These are phyloP conservation scores for Folsomia manolachei DNA, from an alignment of 2,888 invertebrate species.

Conservation along the genomic window DNA sequence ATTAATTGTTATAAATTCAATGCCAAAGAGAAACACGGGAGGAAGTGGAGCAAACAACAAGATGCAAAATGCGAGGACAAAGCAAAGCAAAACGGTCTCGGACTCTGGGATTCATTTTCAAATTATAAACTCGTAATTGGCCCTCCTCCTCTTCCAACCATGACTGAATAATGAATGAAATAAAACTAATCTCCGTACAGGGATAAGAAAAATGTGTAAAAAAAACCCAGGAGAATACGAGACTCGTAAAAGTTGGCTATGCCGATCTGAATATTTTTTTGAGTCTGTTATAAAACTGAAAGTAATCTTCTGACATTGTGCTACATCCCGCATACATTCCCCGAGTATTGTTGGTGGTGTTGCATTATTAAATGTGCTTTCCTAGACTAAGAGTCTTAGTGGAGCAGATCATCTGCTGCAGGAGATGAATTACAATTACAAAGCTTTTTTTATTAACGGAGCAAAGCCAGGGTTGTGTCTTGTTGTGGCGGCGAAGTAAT, in stretches of 20 bases:
- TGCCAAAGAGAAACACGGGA: not conserved
- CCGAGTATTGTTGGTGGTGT: not conserved
- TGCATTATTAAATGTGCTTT: not conserved
- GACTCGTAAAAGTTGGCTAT: too few species aligned
- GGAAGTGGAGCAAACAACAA: not conserved
- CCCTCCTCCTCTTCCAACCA: too few species aligned
- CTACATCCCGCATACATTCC: not conserved
- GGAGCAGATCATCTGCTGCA: too few species aligned
- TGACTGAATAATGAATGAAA: not conserved
- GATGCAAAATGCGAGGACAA: not conserved
- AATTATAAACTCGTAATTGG: not conserved
- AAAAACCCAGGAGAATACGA: not conserved
- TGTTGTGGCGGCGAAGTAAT: too few species aligned
- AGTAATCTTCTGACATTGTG: slow-evolving; percentile 22
- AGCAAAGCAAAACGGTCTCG: not conserved
- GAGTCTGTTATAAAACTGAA: slow-evolving; percentile 11
- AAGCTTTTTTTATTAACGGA: not conserved
- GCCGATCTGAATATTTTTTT: not conserved
- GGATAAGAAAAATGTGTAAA: not conserved
- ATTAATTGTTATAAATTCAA: not conserved
- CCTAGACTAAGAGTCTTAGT: not conserved
- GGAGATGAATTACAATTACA: not conserved
- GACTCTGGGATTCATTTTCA: not conserved
- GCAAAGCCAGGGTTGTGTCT: not conserved
- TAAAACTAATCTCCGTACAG: not conserved